Percentiles rank a stretch among this genome's conserved stretches.
Evolutionary conservation across 2,797 vertebrate genomes (phyloP).

Genomic region (Pangasius mekongensis): DNA sequence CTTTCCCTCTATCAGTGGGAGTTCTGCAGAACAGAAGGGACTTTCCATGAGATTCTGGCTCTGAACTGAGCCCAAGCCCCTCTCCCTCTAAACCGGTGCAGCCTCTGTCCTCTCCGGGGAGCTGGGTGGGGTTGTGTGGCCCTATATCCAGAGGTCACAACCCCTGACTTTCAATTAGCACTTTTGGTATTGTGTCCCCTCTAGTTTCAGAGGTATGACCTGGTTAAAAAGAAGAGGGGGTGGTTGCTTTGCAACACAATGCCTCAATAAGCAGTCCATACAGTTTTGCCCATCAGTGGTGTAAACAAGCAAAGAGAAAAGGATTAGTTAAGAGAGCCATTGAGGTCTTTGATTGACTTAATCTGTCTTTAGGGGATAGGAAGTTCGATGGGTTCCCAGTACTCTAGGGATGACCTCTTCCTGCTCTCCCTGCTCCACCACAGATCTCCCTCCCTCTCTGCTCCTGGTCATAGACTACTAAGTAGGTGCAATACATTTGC

Average conservation of each 20-base stretch:
- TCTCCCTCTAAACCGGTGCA: slow-evolving; percentile 11
- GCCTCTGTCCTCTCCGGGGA: slow-evolving; percentile 40
- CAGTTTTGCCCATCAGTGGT: slow-evolving; percentile 56
- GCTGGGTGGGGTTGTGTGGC: slow-evolving; percentile 43
- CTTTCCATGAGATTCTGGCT: slow-evolving; percentile 50
- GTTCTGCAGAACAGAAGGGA: slow-evolving; percentile 50
- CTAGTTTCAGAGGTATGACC: slow-evolving; percentile 54
- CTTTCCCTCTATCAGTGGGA: slow-evolving; percentile 41
- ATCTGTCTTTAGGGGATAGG: slow-evolving; percentile 65
- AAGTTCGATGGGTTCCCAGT: slow-evolving; percentile 61
- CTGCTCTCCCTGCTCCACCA: slow-evolving; percentile 33
- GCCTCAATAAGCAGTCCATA: slow-evolving; percentile 59
- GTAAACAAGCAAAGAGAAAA: slow-evolving; percentile 64
- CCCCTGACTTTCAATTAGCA: slow-evolving; percentile 67
- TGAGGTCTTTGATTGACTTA: slow-evolving; percentile 68
- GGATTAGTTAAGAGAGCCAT: slow-evolving; percentile 65
- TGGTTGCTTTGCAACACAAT: slow-evolving; percentile 63
- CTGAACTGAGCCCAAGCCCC: slow-evolving; percentile 38
- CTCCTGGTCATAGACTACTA: slow-evolving; percentile 2
- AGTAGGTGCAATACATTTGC: slow-evolving; percentile 40
- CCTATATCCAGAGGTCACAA: slow-evolving; percentile 54
- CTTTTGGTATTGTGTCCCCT: slow-evolving; percentile 56
- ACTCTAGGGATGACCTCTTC: slow-evolving; percentile 52
- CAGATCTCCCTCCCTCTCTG: background rate
- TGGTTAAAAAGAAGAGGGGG: slow-evolving; percentile 55